phyloP scores from a whole-genome alignment of 2,113 vertebrate species.

The Oreocharis arfaki region DNA sequence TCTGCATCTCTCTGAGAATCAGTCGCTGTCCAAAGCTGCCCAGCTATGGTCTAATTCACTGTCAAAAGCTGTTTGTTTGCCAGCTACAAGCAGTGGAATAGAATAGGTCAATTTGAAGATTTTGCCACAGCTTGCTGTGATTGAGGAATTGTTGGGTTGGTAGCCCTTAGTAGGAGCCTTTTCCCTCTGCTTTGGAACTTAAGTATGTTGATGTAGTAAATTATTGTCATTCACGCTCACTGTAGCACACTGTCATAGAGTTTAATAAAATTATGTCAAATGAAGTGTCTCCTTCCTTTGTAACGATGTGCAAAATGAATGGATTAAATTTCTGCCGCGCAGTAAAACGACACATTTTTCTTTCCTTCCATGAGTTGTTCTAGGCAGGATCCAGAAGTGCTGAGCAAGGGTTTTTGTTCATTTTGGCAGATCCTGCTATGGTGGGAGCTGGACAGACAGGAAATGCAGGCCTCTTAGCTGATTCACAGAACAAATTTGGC shows the following conservation, averaged over 20 bases:
- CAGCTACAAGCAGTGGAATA: background rate
- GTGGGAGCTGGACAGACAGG: conserved; percentile 57
- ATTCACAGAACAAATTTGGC: background rate
- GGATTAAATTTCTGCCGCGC: background rate
- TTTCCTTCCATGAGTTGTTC: conserved; percentile 24
- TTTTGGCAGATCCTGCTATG: conserved; percentile 42
- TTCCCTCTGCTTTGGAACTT: background rate
- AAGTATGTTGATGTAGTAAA: background rate
- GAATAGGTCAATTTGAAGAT: background rate
- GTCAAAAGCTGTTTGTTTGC: background rate
- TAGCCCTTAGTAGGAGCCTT: background rate
- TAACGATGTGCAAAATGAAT: background rate
- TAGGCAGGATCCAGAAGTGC: conserved; percentile 45
- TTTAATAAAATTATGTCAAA: background rate
- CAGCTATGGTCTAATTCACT: background rate
- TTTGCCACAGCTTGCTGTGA: background rate
- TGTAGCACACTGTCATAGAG: background rate
- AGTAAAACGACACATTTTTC: background rate
- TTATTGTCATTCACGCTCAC: background rate
- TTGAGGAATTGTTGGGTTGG: background rate
- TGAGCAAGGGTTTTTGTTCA: background rate
- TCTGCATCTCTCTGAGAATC: background rate
- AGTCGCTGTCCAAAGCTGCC: background rate
- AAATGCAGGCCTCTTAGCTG: conserved; percentile 27
- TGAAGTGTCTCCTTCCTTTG: background rate